A percentile compares a stretch with the other conserved stretches of the same genome.
phyloP scores from a whole-genome alignment of 2,888 invertebrate genomes.

The Pammene fasciana region DNA sequence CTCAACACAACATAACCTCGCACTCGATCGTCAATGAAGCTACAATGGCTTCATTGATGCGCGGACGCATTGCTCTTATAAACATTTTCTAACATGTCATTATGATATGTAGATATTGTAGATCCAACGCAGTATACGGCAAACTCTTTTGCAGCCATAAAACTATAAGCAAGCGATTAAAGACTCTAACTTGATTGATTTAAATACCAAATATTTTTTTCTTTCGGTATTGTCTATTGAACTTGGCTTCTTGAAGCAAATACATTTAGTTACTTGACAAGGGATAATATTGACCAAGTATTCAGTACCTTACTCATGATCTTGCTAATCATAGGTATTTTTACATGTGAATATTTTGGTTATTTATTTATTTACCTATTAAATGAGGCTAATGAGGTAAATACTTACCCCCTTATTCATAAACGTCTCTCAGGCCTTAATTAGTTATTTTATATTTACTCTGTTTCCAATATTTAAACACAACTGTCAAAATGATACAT shows the following conservation, averaged over 20 bases:
- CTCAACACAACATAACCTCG: conserved; percentile 24
- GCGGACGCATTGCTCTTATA: conserved; percentile 43
- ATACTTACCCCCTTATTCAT: too few species aligned
- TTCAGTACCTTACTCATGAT: conserved; percentile 48
- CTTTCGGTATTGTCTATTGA: conserved; percentile 33
- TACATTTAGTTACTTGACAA: conserved; percentile 38
- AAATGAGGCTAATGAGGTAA: neutral
- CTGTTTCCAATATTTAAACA: too few species aligned
- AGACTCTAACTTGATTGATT: neutral
- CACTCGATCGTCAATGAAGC: conserved; percentile 36
- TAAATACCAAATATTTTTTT: neutral
- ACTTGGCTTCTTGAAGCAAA: conserved; percentile 49
- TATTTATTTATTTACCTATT: conserved; percentile 52
- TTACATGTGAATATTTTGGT: conserved; percentile 51
- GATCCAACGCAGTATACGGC: conserved; percentile 10
- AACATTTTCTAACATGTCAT: conserved; percentile 41
- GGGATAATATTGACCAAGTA: conserved; percentile 49
- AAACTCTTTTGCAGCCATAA: conserved; percentile 2
- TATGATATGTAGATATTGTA: conserved; percentile 23
- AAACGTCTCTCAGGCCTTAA: too few species aligned
- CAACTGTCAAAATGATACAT: too few species aligned
- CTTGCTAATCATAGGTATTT: conserved; percentile 45
- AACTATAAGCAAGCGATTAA: neutral
- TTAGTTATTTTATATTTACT: too few species aligned
- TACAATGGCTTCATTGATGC: conserved; percentile 47